These are phyloP conservation scores for Thecophora atra DNA, from an alignment of 2,888 invertebrate species.

Conservation along the genomic window DNA sequence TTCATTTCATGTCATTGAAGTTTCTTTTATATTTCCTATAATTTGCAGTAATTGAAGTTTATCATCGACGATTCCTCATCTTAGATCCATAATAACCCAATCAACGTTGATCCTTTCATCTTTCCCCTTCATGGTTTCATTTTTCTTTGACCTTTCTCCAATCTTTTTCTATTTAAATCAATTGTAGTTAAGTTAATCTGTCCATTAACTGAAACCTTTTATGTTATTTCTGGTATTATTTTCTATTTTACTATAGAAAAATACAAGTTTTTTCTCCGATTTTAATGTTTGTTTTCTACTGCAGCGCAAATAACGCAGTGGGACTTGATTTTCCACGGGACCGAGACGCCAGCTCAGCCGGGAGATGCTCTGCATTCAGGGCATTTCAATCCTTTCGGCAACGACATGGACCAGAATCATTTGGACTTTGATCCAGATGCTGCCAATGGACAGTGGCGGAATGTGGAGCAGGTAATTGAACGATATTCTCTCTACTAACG, in stretches of 20 bases:
- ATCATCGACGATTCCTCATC: too few relatives aligned
- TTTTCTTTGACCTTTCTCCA: too few relatives aligned
- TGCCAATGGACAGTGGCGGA: slow-evolving; percentile 71
- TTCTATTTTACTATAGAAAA: neutral
- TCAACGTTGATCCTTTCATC: too few relatives aligned
- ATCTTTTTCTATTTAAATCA: too few relatives aligned
- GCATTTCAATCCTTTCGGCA: slow-evolving; percentile 59
- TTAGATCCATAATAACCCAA: too few relatives aligned
- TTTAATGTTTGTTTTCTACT: neutral
- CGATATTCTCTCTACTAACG: neutral
- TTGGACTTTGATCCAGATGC: slow-evolving; percentile 67
- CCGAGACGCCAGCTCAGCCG: slow-evolving; percentile 72
- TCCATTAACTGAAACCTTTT: neutral
- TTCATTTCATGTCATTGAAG: neutral
- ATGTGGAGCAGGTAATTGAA: slow-evolving; percentile 71
- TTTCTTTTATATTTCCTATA: too few relatives aligned
- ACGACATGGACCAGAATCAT: slow-evolving; percentile 71
- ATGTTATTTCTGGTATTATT: too few relatives aligned
- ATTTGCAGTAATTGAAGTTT: too few relatives aligned
- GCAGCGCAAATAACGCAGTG: slow-evolving; percentile 76
- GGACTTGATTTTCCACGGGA: slow-evolving; percentile 86
- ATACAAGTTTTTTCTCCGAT: neutral
- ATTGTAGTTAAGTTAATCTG: too few relatives aligned
- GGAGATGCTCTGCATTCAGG: slow-evolving; percentile 60
- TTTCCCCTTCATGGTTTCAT: too few relatives aligned